These are phyloP conservation scores for Salpingus planirostris DNA, from an alignment of 2,888 invertebrate genomes.

Conservation along the genomic window DNA sequence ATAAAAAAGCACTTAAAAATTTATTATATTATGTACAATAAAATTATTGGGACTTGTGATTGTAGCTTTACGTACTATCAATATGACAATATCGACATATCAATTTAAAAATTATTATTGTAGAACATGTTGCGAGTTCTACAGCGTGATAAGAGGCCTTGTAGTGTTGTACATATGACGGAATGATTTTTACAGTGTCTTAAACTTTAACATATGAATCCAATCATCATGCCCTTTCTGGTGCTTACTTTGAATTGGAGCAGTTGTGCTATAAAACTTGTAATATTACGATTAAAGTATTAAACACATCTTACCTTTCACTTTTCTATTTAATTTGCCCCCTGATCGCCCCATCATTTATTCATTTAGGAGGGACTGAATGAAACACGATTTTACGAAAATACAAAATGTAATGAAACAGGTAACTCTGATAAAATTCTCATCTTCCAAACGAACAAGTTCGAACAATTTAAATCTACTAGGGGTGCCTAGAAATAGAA, in stretches of 20 bases:
- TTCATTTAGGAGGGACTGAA: no score
- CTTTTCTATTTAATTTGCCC: no score
- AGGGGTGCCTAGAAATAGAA: no score
- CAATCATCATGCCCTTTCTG: constrained; percentile 29
- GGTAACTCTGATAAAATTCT: no score
- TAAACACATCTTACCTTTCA: no score
- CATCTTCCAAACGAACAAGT: no score
- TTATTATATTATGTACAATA: constrained; percentile 15
- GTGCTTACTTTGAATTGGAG: constrained; percentile 36
- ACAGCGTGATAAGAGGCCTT: constrained; percentile 40
- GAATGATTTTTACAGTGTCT: constrained; percentile 31
- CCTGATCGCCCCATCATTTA: no score
- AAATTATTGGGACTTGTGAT: constrained; percentile 24
- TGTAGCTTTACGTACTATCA: constrained; percentile 29
- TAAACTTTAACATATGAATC: constrained; percentile 26
- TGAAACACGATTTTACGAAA: no score
- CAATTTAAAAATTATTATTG: constrained; percentile 30
- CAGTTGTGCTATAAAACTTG: constrained; percentile 33
- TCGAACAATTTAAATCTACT: no score
- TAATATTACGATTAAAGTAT: constrained; percentile 25
- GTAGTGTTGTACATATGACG: constrained; percentile 31
- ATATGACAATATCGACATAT: constrained; percentile 42
- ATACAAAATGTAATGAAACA: no score
- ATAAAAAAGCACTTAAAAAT: constrained; percentile 4
- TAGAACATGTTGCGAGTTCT: constrained; percentile 28